Evolutionary conservation across 2,888 invertebrate species (phyloP).

Genomic region (Parelbella ahira): DNA sequence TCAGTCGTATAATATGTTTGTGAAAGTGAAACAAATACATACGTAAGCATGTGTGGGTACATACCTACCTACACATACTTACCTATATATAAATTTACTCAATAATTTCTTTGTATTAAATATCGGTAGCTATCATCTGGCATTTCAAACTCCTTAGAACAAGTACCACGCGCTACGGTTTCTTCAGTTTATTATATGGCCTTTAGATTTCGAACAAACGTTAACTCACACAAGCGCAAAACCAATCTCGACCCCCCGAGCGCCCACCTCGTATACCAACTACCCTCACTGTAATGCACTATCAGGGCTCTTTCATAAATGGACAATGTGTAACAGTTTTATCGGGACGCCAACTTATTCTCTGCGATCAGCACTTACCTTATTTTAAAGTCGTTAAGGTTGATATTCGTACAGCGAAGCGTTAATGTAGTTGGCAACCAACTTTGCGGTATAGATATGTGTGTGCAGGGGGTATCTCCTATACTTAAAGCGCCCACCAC

Average conservation of each 20-base stretch:
- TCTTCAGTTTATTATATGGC: constrained; percentile 35
- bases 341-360: constrained; percentile 30
- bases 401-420: constrained; percentile 30
- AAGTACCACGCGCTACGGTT: constrained; percentile 5
- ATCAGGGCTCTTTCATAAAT: constrained; percentile 52
- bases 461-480: constrained; percentile 30
- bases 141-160: constrained; percentile 3
- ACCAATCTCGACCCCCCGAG: constrained; percentile 34
- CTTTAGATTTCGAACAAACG: constrained; percentile 52
- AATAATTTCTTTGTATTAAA: no score
- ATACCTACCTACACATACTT: no score
- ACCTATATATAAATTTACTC: no score
- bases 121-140: no score
- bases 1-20: no score
- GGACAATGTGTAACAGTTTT: constrained; percentile 44
- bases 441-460: constrained; percentile 37
- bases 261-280: constrained; percentile 25
- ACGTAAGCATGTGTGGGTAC: no score
- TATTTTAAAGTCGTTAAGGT: constrained; percentile 29
- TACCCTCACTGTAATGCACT: constrained; percentile 41
- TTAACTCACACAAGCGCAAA: constrained; percentile 37
- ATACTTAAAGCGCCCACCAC: constrained; percentile 35
- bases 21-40: no score
- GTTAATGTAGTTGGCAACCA: constrained; percentile 29
- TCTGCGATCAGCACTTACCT: constrained; percentile 12